A percentile compares a stretch with the other conserved stretches of the same genome.
Conservation (phyloP, 2,113 vertebrate species). For the Patagioenas fasciata region DNA sequence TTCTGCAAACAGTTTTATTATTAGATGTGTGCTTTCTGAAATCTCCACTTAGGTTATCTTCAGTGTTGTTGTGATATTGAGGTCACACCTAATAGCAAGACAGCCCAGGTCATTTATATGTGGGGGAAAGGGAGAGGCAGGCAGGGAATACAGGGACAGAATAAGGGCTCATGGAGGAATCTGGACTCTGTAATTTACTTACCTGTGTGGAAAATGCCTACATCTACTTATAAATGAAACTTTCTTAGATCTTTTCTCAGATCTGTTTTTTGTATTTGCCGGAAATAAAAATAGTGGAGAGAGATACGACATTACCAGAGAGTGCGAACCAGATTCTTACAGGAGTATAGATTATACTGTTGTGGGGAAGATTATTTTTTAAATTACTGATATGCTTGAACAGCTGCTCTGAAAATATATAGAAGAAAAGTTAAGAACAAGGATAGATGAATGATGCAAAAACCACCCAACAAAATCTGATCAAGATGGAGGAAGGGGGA, state of each 20-base stretch:
- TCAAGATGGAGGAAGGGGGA: neutral
- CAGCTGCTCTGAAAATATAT: neutral
- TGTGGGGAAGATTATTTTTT: neutral
- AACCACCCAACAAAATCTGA: neutral
- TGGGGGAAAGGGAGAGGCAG: neutral
- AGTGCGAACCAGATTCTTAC: neutral
- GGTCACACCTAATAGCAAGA: neutral
- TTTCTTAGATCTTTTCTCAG: neutral
- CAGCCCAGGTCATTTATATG: neutral
- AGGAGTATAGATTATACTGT: neutral
- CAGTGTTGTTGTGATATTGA: neutral
- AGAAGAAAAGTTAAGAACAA: neutral
- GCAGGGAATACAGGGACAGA: neutral
- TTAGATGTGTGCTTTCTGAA: neutral
- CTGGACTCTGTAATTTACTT: neutral
- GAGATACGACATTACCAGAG: neutral
- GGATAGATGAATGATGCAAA: neutral
- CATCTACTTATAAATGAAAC: neutral
- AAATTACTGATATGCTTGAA: neutral
- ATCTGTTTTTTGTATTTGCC: neutral
- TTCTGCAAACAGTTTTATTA: constrained; percentile 8
- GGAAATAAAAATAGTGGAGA: neutral
- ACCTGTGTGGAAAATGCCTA: neutral
- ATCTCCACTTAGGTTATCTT: neutral
- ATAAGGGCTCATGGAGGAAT: neutral